Conservation (phyloP, 23 tunicate genomes). For the Styela clava region DNA sequence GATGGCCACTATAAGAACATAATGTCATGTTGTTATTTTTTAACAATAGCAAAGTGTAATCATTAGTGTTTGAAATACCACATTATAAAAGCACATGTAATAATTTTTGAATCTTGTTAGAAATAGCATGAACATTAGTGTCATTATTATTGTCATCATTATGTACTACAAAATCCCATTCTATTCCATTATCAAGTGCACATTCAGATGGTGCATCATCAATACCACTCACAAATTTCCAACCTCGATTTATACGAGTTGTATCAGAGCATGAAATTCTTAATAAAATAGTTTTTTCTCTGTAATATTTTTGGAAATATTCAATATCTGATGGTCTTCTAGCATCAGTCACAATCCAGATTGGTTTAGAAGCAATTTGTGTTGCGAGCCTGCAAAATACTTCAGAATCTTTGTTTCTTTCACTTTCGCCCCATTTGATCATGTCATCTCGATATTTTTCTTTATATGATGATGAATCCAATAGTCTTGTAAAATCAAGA, state of each 20-base stretch:
- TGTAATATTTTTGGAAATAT: conserved; percentile 29
- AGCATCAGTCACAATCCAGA: conserved; percentile 85
- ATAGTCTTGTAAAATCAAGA: conserved; percentile 51
- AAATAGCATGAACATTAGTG: too few species aligned
- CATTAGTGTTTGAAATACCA: too few species aligned
- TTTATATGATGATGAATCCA: conserved; percentile 54
- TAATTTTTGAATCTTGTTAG: too few species aligned
- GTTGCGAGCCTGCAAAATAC: conserved; percentile 59
- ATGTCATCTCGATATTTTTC: conserved; percentile 79
- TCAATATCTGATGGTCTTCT: conserved; percentile 68
- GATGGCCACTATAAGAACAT: too few species aligned
- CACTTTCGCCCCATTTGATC: conserved; percentile 92
- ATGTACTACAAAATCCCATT: conserved; percentile 55
- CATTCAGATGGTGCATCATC: conserved; percentile 96
- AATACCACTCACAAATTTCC: conserved; percentile 68
- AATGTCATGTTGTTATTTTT: too few species aligned
- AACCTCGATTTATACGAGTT: conserved; percentile 51
- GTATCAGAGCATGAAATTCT: conserved; percentile 57
- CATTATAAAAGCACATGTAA: too few species aligned
- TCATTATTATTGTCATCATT: conserved; percentile 15
- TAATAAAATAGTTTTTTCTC: conserved; percentile 18
- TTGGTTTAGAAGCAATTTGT: neutral
- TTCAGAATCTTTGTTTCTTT: conserved; percentile 46
- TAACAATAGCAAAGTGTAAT: too few species aligned
- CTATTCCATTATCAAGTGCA: conserved; percentile 62